Base-by-base conservation (phyloP, 2,888 invertebrate genomes). In the Lepetodrilus schrolli region DNA sequence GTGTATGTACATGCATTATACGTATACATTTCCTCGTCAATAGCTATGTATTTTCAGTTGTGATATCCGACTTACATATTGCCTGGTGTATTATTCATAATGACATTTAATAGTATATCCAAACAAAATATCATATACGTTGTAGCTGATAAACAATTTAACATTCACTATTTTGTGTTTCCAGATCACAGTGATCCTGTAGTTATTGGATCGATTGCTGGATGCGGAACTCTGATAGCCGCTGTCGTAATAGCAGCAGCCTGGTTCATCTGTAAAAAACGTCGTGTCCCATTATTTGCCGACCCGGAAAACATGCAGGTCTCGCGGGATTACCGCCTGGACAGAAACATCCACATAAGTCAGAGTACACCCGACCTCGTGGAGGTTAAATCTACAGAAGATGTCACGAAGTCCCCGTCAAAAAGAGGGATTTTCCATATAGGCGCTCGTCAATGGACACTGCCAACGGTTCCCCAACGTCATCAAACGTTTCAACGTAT, bases 401-500 rank as follows among this genome's bases (percentile, higher is more conserved):
- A 71, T 38, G 77, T 68, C 5, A 72, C 74, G 10, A n/a, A 50
- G 7, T 66, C 71, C 4, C 73, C 81, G 48, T 26, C 58, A 21
- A 80, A 78, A 70, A 78, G 81, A 51, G 78, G 80, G 23, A 78
- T 85, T 38, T 84, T 84, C 65, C 84, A 85, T 77, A 70, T 80
- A 93, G 94, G 50, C 17, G 30, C 95, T n/a, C 93, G 95, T 7
- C 95, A 95, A 91, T 95, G 95, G 0, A 95, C 95, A 0, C 91
- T 95, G 34, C 95, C 95, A 1, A 95, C 95, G 68, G 95, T 95
- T 4, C 95, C 95, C 4, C 95, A 94, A 51, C 92, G 95, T 30
- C 95, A 95, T 89, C 95, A 95, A 89, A 94, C 94, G 65, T 95
- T 95, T 90, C 95, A 95, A 87, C 92, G 95, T 0, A 95, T 95